A percentile compares a stretch with the other conserved stretches of the same genome.
These are phyloP conservation scores for Cotesia chilonis DNA, from an alignment of 1,140 invertebrate genomes.

Conservation along the genomic window DNA sequence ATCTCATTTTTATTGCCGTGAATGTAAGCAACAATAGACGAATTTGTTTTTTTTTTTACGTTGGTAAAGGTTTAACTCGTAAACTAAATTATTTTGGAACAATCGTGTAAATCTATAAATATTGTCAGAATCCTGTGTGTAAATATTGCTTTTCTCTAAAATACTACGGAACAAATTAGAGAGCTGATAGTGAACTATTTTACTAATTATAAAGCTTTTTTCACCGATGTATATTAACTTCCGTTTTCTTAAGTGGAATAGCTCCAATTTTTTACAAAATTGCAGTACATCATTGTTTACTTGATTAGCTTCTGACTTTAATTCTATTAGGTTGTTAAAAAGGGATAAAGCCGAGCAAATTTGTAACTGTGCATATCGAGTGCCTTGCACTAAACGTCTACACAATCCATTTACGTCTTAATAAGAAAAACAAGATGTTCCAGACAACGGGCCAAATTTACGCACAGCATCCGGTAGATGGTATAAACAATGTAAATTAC, in stretches of 20 bases:
- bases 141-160: not conserved
- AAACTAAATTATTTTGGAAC: not conserved
- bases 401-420: conserved; percentile 41
- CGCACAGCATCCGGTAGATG: conserved; percentile 2
- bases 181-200: too few species aligned
- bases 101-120: not conserved
- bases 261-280: conserved; percentile 8
- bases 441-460: not conserved
- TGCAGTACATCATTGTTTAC: not conserved
- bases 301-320: not conserved
- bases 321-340: not conserved
- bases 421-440: conserved; percentile 33
- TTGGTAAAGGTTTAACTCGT: not conserved
- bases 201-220: too few species aligned
- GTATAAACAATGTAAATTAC: not conserved
- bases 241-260: not conserved
- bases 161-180: too few species aligned
- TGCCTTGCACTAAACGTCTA: conserved; percentile 35
- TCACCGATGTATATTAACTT: too few species aligned
- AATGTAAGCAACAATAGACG: not conserved
- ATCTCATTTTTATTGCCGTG: too few species aligned
- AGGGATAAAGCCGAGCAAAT: conserved; percentile 13
- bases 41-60: conserved; percentile 1
- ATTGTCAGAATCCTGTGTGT: not conserved
- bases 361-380: conserved; percentile 36